These are phyloP conservation scores for Artibeus lituratus DNA, from an alignment of 2,797 vertebrate species.

Conservation along the genomic window DNA sequence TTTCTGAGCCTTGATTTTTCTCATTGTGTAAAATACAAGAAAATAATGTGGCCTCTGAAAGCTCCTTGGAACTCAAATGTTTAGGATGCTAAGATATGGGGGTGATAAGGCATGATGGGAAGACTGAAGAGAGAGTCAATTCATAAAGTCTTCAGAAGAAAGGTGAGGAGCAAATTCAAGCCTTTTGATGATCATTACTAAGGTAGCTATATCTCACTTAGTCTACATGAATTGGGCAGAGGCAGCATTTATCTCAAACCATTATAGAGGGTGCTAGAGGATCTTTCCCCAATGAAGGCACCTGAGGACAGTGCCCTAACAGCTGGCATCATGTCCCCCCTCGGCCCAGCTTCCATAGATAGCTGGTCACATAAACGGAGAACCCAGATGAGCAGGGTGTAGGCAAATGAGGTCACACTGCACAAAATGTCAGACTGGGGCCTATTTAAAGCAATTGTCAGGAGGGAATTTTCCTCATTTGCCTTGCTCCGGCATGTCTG, in stretches of 20 bases:
- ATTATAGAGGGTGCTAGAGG: not conserved
- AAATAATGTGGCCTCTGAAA: not conserved
- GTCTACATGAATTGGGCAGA: not conserved
- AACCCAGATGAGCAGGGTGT: not conserved
- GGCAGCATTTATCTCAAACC: not conserved
- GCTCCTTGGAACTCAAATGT: not conserved
- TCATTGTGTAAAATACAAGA: not conserved
- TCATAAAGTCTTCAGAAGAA: not conserved
- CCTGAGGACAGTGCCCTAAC: fast-evolving
- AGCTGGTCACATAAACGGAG: not conserved
- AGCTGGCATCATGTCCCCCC: not conserved
- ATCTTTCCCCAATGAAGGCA: not conserved
- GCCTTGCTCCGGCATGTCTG: not conserved
- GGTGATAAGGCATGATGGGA: not conserved
- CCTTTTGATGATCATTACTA: not conserved
- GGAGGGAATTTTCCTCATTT: not conserved
- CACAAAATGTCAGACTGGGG: not conserved
- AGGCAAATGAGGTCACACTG: not conserved
- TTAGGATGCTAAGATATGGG: not conserved
- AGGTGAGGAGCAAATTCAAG: not conserved
- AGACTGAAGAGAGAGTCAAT: not conserved
- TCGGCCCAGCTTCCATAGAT: not conserved
- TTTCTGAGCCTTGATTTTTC: constrained; percentile 15
- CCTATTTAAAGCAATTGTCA: constrained; percentile 10
- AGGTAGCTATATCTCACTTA: not conserved